These are phyloP conservation scores for Typhlichthys subterraneus DNA, from an alignment of 2,797 vertebrate species.

Conservation along the genomic window DNA sequence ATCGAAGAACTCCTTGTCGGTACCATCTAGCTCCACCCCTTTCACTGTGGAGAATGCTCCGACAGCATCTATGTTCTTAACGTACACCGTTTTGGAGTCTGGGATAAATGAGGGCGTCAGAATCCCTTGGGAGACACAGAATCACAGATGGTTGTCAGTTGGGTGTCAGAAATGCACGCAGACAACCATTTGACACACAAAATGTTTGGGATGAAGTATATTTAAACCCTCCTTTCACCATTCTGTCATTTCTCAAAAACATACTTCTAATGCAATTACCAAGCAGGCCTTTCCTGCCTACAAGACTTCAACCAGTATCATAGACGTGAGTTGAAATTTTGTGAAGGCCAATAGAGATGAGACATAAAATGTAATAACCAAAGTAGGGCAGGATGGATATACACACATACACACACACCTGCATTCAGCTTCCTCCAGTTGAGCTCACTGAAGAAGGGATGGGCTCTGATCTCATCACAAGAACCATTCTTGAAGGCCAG, in stretches of 20 bases:
- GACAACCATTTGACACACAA: background rate
- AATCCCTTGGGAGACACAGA: slow-evolving; percentile 71
- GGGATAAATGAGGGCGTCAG: slow-evolving; percentile 85
- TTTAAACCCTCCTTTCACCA: too few relatives aligned
- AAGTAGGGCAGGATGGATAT: too few relatives aligned
- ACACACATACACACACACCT: slow-evolving; percentile 64
- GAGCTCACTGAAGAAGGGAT: slow-evolving; percentile 79
- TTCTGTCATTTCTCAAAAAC: too few relatives aligned
- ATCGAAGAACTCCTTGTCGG: slow-evolving; percentile 81
- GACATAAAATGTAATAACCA: too few relatives aligned
- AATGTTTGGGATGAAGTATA: too few relatives aligned
- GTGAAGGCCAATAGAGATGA: too few relatives aligned
- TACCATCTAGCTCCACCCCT: slow-evolving; percentile 81
- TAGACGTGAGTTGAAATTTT: too few relatives aligned
- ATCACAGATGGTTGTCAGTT: too few relatives aligned
- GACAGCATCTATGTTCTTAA: slow-evolving; percentile 86
- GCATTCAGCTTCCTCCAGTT: slow-evolving; percentile 91
- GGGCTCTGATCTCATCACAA: slow-evolving; percentile 79
- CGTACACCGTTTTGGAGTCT: slow-evolving; percentile 86
- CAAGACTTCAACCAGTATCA: too few relatives aligned
- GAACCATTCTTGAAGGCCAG: slow-evolving; percentile 81
- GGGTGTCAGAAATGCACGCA: background rate
- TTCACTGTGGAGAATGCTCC: slow-evolving; percentile 88
- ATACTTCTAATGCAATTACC: too few relatives aligned
- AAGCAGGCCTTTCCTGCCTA: too few relatives aligned